Percentiles rank a stretch among this genome's conserved stretches.
phyloP scores from a whole-genome alignment of 1,140 invertebrate species.

The Heliconius nattereri region DNA sequence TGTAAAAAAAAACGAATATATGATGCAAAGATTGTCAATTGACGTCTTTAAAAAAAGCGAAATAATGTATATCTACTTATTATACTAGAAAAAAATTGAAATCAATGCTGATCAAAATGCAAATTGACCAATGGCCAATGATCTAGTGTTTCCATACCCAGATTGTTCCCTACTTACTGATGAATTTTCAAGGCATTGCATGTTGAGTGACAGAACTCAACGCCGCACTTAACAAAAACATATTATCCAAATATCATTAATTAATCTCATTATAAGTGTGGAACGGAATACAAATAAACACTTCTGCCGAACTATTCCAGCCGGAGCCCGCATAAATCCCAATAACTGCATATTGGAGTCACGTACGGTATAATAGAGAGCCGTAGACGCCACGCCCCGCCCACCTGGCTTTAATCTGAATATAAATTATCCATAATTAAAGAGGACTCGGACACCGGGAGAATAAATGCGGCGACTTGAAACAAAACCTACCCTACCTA shows the following conservation, averaged over 20 bases:
- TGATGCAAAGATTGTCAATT: too few species aligned
- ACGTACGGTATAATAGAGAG: constrained; percentile 67
- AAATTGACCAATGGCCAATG: neutral
- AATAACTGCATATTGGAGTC: constrained; percentile 68
- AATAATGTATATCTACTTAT: neutral
- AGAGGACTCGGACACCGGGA: constrained; percentile 73
- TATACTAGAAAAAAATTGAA: neutral
- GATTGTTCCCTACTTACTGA: too few species aligned
- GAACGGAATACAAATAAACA: constrained; percentile 23
- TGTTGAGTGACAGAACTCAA: too few species aligned
- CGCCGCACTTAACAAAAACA: neutral
- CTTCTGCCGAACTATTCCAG: constrained; percentile 43
- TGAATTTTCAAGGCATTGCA: too few species aligned
- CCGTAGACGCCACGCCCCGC: constrained; percentile 50
- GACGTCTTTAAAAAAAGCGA: too few species aligned
- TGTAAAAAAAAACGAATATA: too few species aligned
- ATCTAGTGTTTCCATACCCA: too few species aligned
- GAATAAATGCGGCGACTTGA: constrained; percentile 79
- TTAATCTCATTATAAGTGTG: neutral
- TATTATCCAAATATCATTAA: neutral
- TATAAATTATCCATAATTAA: constrained; percentile 81
- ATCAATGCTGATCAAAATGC: neutral
- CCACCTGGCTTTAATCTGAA: constrained; percentile 76
- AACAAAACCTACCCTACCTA: constrained; percentile 52
- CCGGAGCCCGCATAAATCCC: constrained; percentile 52